These are phyloP conservation scores for Xylophagus ater DNA, from an alignment of 2,888 invertebrate species.

Conservation along the genomic window DNA sequence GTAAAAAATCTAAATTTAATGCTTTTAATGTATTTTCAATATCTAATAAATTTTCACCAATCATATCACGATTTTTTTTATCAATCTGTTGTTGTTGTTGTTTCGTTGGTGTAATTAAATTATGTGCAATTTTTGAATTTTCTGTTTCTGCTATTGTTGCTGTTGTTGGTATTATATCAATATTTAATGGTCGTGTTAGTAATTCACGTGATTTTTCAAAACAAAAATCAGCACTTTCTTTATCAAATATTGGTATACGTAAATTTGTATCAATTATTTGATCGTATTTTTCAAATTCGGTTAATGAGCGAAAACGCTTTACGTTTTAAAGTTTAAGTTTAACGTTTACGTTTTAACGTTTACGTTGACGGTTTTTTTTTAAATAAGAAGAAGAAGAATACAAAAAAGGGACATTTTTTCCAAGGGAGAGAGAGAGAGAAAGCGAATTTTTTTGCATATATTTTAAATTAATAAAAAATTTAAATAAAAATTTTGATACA, in stretches of 20 bases:
- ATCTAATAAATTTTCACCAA: slow-evolving; percentile 37
- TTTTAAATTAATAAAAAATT: slow-evolving; percentile 8
- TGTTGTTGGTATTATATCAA: slow-evolving; percentile 24
- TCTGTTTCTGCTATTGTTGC: neutral
- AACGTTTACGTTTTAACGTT: too few species aligned
- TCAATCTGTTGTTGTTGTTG: slow-evolving; percentile 19
- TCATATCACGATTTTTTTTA: slow-evolving; percentile 28
- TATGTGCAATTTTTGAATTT: neutral
- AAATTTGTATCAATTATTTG: slow-evolving; percentile 37
- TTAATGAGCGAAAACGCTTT: slow-evolving; percentile 43
- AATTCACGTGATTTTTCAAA: slow-evolving; percentile 61
- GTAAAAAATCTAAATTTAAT: slow-evolving; percentile 38
- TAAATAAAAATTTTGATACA: too few species aligned
- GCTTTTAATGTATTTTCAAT: slow-evolving; percentile 39
- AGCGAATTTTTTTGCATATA: slow-evolving; percentile 6
- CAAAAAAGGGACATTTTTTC: slow-evolving; percentile 10
- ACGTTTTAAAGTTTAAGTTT: slow-evolving; percentile 21
- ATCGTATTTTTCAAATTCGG: slow-evolving; percentile 41
- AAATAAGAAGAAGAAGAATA: too few species aligned
- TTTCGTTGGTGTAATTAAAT: neutral
- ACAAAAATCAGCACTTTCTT: slow-evolving; percentile 61
- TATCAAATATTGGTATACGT: slow-evolving; percentile 57
- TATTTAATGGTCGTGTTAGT: slow-evolving; percentile 45
- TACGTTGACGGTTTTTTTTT: too few species aligned
- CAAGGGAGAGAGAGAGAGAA: slow-evolving; percentile 5